phyloP scores from a whole-genome alignment of 2,113 vertebrate species.

The Grantiella picta region DNA sequence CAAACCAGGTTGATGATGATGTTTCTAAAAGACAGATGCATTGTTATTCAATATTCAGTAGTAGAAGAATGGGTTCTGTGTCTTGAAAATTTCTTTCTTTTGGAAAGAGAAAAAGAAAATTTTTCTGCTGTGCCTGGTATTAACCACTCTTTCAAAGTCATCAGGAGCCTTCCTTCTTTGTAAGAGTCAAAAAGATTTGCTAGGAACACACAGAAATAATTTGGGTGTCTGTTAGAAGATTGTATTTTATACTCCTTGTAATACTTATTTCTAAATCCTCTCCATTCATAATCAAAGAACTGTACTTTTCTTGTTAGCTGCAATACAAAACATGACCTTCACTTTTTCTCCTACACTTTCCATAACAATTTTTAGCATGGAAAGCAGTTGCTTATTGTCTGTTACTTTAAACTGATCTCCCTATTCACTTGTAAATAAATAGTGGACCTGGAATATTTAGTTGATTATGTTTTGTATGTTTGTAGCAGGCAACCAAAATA shows the following conservation, averaged over 20 bases:
- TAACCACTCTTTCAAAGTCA: background rate
- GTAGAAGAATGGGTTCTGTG: background rate
- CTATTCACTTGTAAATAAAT: background rate
- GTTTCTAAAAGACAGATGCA: background rate
- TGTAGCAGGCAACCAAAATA: background rate
- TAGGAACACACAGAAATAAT: background rate
- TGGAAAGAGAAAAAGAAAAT: background rate
- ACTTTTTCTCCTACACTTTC: background rate
- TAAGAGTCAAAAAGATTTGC: background rate
- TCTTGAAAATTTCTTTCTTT: background rate
- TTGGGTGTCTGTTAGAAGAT: background rate
- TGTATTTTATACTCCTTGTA: background rate
- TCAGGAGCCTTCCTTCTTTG: background rate
- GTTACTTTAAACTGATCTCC: background rate
- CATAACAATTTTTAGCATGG: background rate
- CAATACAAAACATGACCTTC: background rate
- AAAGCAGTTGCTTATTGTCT: background rate
- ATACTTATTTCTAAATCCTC: background rate
- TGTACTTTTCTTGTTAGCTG: background rate
- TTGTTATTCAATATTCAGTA: background rate
- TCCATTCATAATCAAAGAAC: background rate
- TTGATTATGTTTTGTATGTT: background rate
- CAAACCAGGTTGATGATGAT: background rate
- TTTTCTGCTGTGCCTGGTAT: background rate
- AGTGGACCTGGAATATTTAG: background rate